Evolutionary conservation across 1,140 invertebrate species (phyloP).

Genomic region (Procambarus virginalis): DNA sequence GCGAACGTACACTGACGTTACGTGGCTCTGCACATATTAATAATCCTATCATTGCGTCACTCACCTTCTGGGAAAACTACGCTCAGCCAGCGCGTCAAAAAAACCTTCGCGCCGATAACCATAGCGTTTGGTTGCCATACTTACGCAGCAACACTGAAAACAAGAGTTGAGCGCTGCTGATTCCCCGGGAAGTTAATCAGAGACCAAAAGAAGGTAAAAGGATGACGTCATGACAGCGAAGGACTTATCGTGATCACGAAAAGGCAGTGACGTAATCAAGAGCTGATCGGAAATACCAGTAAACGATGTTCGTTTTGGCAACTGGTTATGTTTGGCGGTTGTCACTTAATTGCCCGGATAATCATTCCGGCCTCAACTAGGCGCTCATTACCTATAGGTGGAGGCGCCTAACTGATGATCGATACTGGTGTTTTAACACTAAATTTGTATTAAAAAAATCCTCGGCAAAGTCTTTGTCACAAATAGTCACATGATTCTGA

Average conservation of each 20-base stretch:
- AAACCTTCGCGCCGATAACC: background rate
- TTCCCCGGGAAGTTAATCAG: background rate
- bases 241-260: background rate
- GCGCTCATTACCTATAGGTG: background rate
- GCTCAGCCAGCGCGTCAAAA: background rate
- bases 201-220: background rate
- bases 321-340: slow-evolving; percentile 15
- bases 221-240: slow-evolving; percentile 25
- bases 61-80: slow-evolving; percentile 22
- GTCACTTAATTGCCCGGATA: slow-evolving; percentile 31
- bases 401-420: too few relatives aligned
- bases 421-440: too few relatives aligned
- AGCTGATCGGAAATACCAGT: slow-evolving; percentile 40
- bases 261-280: background rate
- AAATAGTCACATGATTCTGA: too few relatives aligned
- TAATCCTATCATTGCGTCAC: slow-evolving; percentile 58
- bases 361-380: slow-evolving; percentile 24
- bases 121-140: background rate
- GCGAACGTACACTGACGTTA: slow-evolving; percentile 34
- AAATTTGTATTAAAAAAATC: too few relatives aligned
- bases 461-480: too few relatives aligned
- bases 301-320: background rate
- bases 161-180: too few relatives aligned
- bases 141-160: background rate
- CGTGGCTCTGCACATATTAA: slow-evolving; percentile 53